phyloP scores from a whole-genome alignment of 2,888 invertebrate genomes.

The Pterobdella sp. region DNA sequence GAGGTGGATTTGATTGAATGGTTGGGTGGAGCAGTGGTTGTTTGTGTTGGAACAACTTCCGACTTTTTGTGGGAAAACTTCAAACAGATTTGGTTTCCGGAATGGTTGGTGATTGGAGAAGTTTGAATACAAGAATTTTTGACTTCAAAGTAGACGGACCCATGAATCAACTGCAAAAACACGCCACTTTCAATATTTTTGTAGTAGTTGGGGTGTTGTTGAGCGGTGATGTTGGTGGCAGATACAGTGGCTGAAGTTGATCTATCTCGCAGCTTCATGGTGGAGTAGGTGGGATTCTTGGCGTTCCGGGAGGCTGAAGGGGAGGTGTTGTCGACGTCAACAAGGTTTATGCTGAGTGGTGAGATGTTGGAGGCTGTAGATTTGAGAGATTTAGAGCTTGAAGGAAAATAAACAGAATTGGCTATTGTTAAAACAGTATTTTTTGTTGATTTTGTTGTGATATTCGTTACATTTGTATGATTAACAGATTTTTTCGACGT shows the following conservation, averaged over 20 bases:
- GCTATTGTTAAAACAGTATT: too few relatives aligned
- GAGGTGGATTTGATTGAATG: background rate
- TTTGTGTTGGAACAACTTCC: background rate
- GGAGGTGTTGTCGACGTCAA: background rate
- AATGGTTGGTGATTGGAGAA: slow-evolving; percentile 20
- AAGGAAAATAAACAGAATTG: too few relatives aligned
- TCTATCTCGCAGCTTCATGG: slow-evolving; percentile 27
- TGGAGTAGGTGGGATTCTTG: slow-evolving; percentile 11
- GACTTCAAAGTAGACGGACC: slow-evolving; percentile 24
- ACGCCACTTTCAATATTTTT: slow-evolving; percentile 17
- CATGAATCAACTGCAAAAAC: slow-evolving; percentile 19
- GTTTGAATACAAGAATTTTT: slow-evolving; percentile 10
- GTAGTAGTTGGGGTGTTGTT: slow-evolving; percentile 9
- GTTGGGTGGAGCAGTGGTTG: background rate
- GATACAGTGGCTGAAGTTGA: background rate
- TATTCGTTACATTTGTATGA: too few relatives aligned
- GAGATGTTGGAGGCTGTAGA: too few relatives aligned
- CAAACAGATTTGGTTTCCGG: slow-evolving; percentile 22
- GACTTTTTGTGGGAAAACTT: slow-evolving; percentile 8
- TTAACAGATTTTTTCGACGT: too few relatives aligned
- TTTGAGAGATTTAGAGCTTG: too few relatives aligned
- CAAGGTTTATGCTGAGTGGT: too few relatives aligned
- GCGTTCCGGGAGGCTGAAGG: background rate
- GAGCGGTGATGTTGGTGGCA: background rate
- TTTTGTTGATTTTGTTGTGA: too few relatives aligned